These are phyloP conservation scores for Cepaea nemoralis DNA, from an alignment of 1,140 invertebrate genomes.

Conservation along the genomic window DNA sequence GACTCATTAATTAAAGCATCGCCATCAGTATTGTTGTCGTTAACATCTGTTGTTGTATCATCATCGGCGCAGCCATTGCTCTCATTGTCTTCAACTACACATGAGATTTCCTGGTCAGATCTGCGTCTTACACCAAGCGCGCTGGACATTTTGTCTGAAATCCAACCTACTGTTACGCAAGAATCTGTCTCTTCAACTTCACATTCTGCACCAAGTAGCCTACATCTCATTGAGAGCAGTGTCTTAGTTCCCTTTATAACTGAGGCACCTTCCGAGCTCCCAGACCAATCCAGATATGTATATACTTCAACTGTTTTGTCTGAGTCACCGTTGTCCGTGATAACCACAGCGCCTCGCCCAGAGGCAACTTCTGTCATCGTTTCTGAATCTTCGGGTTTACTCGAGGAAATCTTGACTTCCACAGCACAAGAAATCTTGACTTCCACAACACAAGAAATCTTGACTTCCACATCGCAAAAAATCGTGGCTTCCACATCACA, in stretches of 20 bases:
- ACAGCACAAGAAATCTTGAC: too few relatives aligned
- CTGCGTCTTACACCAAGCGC: background rate
- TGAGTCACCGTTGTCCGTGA: background rate
- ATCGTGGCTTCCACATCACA: too few relatives aligned
- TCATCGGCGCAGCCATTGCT: too few relatives aligned
- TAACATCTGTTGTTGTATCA: background rate
- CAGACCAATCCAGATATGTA: background rate
- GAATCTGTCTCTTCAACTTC: background rate
- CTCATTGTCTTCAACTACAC: background rate
- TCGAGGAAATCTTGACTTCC: background rate
- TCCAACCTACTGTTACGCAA: background rate
- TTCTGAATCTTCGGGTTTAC: background rate
- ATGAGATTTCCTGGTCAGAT: background rate
- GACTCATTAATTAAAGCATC: background rate
- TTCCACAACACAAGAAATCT: background rate
- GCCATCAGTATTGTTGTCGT: background rate
- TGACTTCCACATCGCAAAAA: too few relatives aligned
- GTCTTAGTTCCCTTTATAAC: background rate
- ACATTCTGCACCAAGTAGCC: background rate
- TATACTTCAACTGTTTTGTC: background rate
- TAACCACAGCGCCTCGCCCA: background rate
- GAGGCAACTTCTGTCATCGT: background rate
- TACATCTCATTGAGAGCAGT: background rate
- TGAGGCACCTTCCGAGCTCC: background rate
- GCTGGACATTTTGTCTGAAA: background rate